A percentile compares a stretch with the other conserved stretches of the same genome.
Conservation (phyloP, 2,113 vertebrate species). For the Elachura formosa region DNA sequence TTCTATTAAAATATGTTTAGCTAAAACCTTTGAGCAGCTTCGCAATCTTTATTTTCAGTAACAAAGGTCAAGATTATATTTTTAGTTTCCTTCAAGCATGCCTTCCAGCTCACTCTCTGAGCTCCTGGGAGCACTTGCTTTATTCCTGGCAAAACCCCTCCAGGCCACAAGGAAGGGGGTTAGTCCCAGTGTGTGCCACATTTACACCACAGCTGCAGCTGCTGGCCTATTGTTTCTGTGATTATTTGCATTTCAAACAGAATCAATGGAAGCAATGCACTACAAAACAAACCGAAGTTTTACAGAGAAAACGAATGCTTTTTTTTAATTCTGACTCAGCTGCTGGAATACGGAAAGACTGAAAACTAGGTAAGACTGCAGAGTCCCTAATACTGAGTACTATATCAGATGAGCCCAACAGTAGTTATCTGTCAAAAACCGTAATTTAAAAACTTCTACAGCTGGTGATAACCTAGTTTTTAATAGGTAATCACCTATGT, state of each 20-base stretch:
- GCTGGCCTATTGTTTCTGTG: not conserved
- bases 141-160: not conserved
- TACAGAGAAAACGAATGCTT: conserved; percentile 16
- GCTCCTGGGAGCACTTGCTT: not conserved
- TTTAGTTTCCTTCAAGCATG: not conserved
- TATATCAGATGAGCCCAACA: not conserved
- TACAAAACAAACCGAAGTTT: conserved; percentile 40
- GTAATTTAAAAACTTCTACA: not conserved
- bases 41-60: not conserved
- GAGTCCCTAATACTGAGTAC: not conserved
- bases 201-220: conserved; percentile 46
- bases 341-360: not conserved
- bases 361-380: not conserved
- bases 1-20: not conserved
- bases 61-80: not conserved
- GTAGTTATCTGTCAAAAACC: not conserved
- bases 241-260: conserved; percentile 62
- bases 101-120: not conserved
- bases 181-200: not conserved
- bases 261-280: conserved; percentile 34
- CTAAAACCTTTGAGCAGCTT: not conserved
- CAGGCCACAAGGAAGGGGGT: not conserved
- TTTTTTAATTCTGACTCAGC: conserved; percentile 5
- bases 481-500: not conserved
- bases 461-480: not conserved